Conservation (phyloP, 2,888 invertebrate species). For the Cheilosia soror region DNA sequence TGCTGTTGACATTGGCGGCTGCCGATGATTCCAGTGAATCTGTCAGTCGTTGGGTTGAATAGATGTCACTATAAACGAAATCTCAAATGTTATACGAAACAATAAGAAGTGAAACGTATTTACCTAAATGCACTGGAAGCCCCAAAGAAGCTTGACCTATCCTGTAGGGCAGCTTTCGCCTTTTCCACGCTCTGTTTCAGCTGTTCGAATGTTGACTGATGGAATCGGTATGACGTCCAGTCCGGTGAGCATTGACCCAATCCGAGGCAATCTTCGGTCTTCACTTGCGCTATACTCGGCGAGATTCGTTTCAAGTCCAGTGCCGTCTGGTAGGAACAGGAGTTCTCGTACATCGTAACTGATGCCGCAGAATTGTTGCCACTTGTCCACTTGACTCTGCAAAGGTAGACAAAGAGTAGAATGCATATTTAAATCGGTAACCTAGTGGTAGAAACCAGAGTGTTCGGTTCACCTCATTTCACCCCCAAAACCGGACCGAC, state of each 20-base stretch:
- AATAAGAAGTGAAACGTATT: not conserved
- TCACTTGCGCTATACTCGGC: conserved; percentile 83
- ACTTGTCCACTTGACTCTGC: conserved; percentile 82
- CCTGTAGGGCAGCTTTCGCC: conserved; percentile 93
- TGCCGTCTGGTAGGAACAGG: conserved; percentile 95
- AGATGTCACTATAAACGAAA: conserved; percentile 81
- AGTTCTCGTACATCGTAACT: conserved; percentile 93
- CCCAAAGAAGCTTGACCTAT: conserved; percentile 88
- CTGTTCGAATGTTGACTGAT: conserved; percentile 95
- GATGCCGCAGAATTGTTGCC: conserved; percentile 71
- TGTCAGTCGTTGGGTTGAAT: conserved; percentile 82
- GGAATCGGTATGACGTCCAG: conserved; percentile 92
- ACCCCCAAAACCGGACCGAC: conserved; percentile 64
- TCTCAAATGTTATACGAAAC: not conserved
- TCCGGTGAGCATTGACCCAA: conserved; percentile 86
- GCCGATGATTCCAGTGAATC: conserved; percentile 81
- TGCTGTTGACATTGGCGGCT: conserved; percentile 79
- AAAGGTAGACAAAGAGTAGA: conserved; percentile 21
- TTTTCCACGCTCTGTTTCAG: conserved; percentile 95
- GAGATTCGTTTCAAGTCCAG: conserved; percentile 90
- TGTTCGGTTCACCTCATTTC: conserved; percentile 77
- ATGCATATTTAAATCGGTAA: not conserved
- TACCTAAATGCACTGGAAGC: conserved; percentile 90
- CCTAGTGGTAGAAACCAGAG: not conserved
- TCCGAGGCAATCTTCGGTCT: conserved; percentile 84